Evolutionary conservation across 1,140 invertebrate species (phyloP), one percentile per base, ranked within the genome.

Genomic region (Drosophila triauraria): DNA sequence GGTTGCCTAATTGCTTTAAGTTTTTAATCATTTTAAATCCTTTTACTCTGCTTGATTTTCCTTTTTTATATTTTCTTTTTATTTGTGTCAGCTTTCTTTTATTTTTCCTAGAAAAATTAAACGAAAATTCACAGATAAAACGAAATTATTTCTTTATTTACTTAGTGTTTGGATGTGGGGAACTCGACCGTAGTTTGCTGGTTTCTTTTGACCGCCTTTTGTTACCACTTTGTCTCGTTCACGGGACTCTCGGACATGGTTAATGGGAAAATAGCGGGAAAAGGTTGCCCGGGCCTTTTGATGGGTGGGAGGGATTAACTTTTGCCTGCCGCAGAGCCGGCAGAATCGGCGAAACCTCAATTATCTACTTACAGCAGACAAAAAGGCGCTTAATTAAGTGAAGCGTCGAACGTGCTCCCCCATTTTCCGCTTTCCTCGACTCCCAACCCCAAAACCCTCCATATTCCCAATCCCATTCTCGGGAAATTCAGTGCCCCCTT

Each of bases 331-430:
- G 54, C 57, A 75, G 75, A 85, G 79, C 78, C 62, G 82, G 78
- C 70, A 68, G 78, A 84, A 85, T 74, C 62, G 82, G 78, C 75
- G 64, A 81, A 84, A 85, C 82, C 82, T 85, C 82, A 85, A 85
- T 85, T 85, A 85, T 85, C 82, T 81, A 85, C 82, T 85, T 85
- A 84, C 74, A 80, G 78, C 75, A 84, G 82, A 85, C 82, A 81
- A 85, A 84, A 75, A 81, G 78, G 82, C 82, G 82, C 82, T 85
- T 85, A 85, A 85, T 85, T 85, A 85, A 85, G 82, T 81, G 82
- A 85, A 81, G 82, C 82, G 78, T 60, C 50, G 74, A 81, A 85
- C 78, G 82, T 85, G 82, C 78, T 50, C 69, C 59, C 75, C 82
- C 82, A 85, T 75, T 85, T 85, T 85, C 57, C 38, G 47, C 47